phyloP scores from a whole-genome alignment of 2,797 vertebrate species.

The Mycteria americana region DNA sequence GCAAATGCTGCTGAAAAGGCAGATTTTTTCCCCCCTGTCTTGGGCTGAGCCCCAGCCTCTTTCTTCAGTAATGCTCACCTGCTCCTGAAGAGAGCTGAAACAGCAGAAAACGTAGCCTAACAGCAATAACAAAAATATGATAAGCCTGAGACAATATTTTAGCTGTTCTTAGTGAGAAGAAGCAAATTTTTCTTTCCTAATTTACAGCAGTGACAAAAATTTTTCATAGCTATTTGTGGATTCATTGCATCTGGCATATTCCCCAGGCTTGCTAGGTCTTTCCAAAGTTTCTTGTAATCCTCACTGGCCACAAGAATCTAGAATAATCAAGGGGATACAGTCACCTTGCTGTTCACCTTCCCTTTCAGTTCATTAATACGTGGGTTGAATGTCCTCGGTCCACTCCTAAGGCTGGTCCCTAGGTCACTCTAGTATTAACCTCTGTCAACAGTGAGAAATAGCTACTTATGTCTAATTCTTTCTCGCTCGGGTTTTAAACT shows the following conservation, averaged over 20 bases:
- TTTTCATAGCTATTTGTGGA: not conserved
- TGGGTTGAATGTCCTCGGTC: not conserved
- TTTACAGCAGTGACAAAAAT: not conserved
- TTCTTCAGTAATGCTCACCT: not conserved
- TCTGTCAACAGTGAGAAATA: conserved; percentile 36
- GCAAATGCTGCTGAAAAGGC: not conserved
- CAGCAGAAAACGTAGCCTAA: not conserved
- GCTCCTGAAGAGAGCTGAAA: not conserved
- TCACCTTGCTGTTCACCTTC: not conserved
- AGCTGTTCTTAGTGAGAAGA: not conserved
- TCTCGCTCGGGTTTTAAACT: not conserved
- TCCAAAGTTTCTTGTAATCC: not conserved
- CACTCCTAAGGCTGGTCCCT: not conserved
- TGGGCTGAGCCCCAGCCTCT: not conserved
- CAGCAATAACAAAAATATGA: not conserved
- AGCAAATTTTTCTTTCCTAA: not conserved
- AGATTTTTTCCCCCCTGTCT: accelerated
- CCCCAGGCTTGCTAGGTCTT: not conserved
- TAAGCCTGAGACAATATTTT: not conserved
- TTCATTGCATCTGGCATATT: not conserved
- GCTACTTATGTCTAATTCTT: not conserved
- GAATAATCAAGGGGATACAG: not conserved
- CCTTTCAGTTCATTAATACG: not conserved
- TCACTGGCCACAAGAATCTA: not conserved
- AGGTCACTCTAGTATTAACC: not conserved